These are phyloP conservation scores for Heterotis niloticus DNA, from an alignment of 2,113 vertebrate genomes.

Conservation along the genomic window DNA sequence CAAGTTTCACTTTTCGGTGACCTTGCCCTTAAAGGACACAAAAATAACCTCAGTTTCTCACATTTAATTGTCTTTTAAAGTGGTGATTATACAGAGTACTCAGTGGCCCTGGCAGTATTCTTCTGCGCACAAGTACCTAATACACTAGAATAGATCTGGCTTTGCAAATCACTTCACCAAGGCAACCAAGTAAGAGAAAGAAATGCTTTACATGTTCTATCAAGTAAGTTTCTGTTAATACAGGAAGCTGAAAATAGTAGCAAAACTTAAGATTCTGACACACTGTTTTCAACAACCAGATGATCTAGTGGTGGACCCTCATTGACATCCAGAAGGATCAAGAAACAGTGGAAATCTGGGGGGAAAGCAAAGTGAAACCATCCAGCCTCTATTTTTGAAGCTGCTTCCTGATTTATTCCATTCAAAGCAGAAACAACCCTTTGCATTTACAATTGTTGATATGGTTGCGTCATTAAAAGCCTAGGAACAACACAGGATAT, in stretches of 20 bases:
- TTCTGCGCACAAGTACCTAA: not conserved
- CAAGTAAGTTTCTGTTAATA: not conserved
- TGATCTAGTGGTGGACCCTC: not conserved
- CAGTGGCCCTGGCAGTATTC: not conserved
- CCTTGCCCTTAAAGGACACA: not conserved
- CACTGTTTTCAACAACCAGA: not conserved
- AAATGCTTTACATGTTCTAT: not conserved
- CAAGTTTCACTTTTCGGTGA: not conserved
- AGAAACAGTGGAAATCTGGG: not conserved
- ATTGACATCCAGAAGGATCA: not conserved
- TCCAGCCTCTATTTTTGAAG: not conserved
- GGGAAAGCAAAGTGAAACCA: not conserved
- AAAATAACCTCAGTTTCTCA: not conserved
- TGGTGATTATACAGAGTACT: not conserved
- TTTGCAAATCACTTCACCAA: not conserved
- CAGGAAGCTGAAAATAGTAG: too few relatives aligned
- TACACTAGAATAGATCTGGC: not conserved
- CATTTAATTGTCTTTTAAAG: conserved; percentile 6
- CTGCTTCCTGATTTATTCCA: conserved; percentile 8
- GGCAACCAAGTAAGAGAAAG: not conserved
- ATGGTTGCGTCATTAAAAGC: not conserved
- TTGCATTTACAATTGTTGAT: not conserved
- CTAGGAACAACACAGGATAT: not conserved
- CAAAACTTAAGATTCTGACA: too few relatives aligned
- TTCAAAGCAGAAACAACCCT: not conserved